Evolutionary conservation across 2,797 vertebrate species (phyloP), one percentile per base, ranked within the genome.

Genomic region (Chelon labrosus): DNA sequence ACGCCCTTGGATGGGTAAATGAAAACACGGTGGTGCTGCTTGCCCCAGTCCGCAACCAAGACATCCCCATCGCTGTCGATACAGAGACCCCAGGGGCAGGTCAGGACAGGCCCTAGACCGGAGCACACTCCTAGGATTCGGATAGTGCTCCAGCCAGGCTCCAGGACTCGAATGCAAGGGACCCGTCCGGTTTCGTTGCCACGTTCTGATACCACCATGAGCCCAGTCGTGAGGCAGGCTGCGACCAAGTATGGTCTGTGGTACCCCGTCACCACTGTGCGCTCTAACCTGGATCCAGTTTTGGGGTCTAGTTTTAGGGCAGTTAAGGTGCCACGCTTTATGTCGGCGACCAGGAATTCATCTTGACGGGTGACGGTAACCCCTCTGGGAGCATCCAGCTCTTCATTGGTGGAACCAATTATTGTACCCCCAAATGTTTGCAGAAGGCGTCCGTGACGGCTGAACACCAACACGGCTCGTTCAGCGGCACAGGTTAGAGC

Each of bases 51-150:
- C 10, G 93, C 91, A 51, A 96, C 95, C 74, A 96, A 73, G 22
- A 96, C 94, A 16, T 95, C 88, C 14, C 95, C 96, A n/a, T 95
- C 91, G 0, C 76, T 77, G 70, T 96, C 95, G 2, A 97, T 94
- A 65, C 94, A 94, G 22, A 97, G 92, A 2, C 96, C 96, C 96
- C 96, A 96, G 1, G 95, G 96, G 54, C 93, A 94, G 46, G 87
- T 90, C 13, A 97, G 93, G 20, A 94, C 85, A 0, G 94, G 94
- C 2, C 95, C 95, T 75, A 95, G 73, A 41, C 91, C 92, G 6
- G 93, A 90, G 68, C 91, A 94, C 49, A 94, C 91, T 0, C 96
- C 96, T n/a, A 96, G 85, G 60, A 96, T 93, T 39, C 92, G 83
- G 62, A 96, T 82, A 0, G 94, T 92, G 73, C 87, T 94, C 95